Evolutionary conservation across 1,140 invertebrate species (phyloP), one percentile per base, ranked within the genome.

Genomic region (Tetraneura akinire): DNA sequence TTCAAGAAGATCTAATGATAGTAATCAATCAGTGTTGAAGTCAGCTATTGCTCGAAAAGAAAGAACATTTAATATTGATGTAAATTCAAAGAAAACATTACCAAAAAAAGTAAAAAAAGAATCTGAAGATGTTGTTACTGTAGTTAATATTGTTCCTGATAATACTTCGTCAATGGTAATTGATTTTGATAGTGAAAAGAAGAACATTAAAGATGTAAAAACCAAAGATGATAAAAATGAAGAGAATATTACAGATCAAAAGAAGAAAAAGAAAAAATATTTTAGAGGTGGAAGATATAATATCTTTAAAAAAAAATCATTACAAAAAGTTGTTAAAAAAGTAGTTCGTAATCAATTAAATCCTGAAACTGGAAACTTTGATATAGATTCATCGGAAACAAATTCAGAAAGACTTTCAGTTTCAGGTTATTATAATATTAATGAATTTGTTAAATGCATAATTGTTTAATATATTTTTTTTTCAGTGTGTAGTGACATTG

Each of bases 1-100:
- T 26, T 83, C 84, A 13, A 82, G 85, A 45, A 82, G 84, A 26
- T 82, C 83, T 53, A 84, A 83, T 4, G 83, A 84, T 18, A 80
- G 83, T 49, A 78, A 82, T 23, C 83, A 85, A 57, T 85, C 84
- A 42, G 84, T 85, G n/a, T 81, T 85, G 16, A 84, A 85, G 42
- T 84, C 81, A 82, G 85, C 85, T 21, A 85, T 85, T 80, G 85
- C 85, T 29, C 81, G 83, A n/a, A 85, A 85, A 81, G 85, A 85
- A 82, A 85, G 85, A 74, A 85, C 85, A 21, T 84, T 85, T 57
- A 83, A 82, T 81, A 81, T 51, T 57, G 81, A 68, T 51, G 21
- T 47, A 16, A 45, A 73, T 14, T 70, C 37, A 45, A 81, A 66
- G 18, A 74, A 80, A 68, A 81, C 26, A 47, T 66, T n/a, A 47